These are phyloP conservation scores for Sphinx pinastri DNA, from an alignment of 2,888 invertebrate genomes.

Conservation along the genomic window DNA sequence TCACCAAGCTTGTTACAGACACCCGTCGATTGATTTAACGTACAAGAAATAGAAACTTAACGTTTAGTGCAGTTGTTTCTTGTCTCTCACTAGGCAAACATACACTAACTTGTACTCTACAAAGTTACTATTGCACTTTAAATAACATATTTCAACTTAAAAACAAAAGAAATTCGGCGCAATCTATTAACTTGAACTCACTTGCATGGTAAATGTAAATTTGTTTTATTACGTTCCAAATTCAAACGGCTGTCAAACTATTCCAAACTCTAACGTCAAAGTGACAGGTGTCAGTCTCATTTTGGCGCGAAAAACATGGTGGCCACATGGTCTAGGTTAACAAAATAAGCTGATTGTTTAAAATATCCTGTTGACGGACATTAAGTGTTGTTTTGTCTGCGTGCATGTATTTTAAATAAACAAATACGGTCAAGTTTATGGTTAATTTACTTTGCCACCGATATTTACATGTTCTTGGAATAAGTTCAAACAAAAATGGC, in stretches of 20 bases:
- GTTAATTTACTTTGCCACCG: slow-evolving; percentile 24
- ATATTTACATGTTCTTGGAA: slow-evolving; percentile 18
- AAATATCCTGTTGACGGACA: slow-evolving; percentile 68
- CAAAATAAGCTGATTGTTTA: slow-evolving; percentile 74
- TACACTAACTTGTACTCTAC: slow-evolving; percentile 46
- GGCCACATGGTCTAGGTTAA: slow-evolving; percentile 70
- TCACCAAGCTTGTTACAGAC: slow-evolving; percentile 49
- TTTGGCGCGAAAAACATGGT: slow-evolving; percentile 32
- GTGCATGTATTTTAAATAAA: slow-evolving; percentile 42
- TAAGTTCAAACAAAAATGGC: slow-evolving; percentile 12
- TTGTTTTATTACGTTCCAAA: slow-evolving; percentile 46
- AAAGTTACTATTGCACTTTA: slow-evolving; percentile 38
- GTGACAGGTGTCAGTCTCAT: slow-evolving; percentile 41
- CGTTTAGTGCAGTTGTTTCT: slow-evolving; percentile 66
- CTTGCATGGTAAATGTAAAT: slow-evolving; percentile 42
- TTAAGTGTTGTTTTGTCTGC: slow-evolving; percentile 58
- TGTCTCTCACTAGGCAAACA: slow-evolving; percentile 71
- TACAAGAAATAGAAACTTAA: slow-evolving; percentile 57
- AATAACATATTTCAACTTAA: slow-evolving; percentile 19
- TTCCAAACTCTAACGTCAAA: slow-evolving; percentile 50
- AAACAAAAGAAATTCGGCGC: slow-evolving; percentile 39
- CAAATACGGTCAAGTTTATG: slow-evolving; percentile 31
- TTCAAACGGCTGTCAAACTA: slow-evolving; percentile 45
- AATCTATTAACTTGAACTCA: slow-evolving; percentile 41
- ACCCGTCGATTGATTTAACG: slow-evolving; percentile 60